Conservation (phyloP, 2,113 vertebrate genomes). For the Microcebus griseorufus region DNA sequence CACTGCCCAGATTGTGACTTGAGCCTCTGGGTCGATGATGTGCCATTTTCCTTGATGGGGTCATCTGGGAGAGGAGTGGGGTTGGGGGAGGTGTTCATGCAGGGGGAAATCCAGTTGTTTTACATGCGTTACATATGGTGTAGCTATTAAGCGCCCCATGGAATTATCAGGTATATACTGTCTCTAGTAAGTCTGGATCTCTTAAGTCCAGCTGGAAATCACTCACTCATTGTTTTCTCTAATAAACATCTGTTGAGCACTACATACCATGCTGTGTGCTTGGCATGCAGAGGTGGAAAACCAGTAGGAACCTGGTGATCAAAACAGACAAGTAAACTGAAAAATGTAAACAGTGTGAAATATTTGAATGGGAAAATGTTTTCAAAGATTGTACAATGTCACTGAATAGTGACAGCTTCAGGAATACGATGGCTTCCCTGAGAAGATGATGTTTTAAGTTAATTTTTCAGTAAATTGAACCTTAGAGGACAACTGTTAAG, state of each 20-base stretch:
- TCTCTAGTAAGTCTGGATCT: background rate
- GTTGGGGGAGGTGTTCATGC: background rate
- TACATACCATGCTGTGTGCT: background rate
- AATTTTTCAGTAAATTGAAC: background rate
- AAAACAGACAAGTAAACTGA: background rate
- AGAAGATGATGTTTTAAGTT: background rate
- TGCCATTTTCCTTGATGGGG: background rate
- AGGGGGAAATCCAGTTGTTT: background rate
- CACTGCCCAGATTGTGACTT: background rate
- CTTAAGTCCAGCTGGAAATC: background rate
- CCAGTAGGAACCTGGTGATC: background rate
- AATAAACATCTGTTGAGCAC: background rate
- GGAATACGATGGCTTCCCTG: background rate
- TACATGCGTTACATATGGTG: background rate
- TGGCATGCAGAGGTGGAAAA: background rate
- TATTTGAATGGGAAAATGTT: background rate
- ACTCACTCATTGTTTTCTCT: background rate
- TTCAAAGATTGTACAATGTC: background rate
- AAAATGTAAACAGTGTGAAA: background rate
- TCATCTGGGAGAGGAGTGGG: too few species aligned
- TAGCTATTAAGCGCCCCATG: background rate
- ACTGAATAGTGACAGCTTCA: background rate
- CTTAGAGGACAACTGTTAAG: background rate
- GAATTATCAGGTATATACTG: background rate
- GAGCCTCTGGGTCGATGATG: background rate